Base-by-base conservation (phyloP, 92 coral and sea anemone species). In the Porites divaricata region DNA sequence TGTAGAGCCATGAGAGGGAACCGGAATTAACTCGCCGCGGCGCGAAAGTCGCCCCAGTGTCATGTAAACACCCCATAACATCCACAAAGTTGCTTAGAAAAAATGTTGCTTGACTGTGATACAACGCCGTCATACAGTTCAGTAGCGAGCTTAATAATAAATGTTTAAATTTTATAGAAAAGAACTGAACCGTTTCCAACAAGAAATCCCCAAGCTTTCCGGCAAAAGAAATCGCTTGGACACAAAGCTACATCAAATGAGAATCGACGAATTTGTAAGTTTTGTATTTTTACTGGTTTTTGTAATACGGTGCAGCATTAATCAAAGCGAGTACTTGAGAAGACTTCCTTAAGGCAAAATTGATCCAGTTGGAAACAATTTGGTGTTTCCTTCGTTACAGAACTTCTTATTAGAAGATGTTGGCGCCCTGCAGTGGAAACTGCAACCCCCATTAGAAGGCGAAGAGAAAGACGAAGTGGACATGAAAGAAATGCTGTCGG, bases 241-340 rank as follows among this genome's bases (percentile, higher is more conserved):
- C 41, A 80, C 69, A 86, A 88, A 85, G 76, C 85, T 86, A 7
- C 81, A 91, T 51, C 75, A 83, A 24, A 76, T 94, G 84, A 91
- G 98, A 73, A 74, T 85, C 1, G 92, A 89, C 20, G 98, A 94
- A 85, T 90, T 94, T 84, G 98, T 94, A 89, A 53, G 91, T 75
- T 15, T 0, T 19, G 6, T 28, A 28, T 5, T 4, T 45, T 68
- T 21, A 61, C 2, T 61, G 8, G n/a, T 17, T 21, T 6, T 61
- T 19, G 16, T 61, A 16, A 54, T 6, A 15, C 16, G 59, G 59
- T 54, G 10, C 59, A 54, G 0, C 59, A 54, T 11, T 14, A 3
- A 54, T 54, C 14, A 54, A 54, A 12, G 45, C 4, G 45, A 35
- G 45, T 35, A 35, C 45, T 35, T 35, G 45, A 35, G 45, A 35